Conservation (phyloP, 2,888 invertebrate genomes). For the Acronicta psi region DNA sequence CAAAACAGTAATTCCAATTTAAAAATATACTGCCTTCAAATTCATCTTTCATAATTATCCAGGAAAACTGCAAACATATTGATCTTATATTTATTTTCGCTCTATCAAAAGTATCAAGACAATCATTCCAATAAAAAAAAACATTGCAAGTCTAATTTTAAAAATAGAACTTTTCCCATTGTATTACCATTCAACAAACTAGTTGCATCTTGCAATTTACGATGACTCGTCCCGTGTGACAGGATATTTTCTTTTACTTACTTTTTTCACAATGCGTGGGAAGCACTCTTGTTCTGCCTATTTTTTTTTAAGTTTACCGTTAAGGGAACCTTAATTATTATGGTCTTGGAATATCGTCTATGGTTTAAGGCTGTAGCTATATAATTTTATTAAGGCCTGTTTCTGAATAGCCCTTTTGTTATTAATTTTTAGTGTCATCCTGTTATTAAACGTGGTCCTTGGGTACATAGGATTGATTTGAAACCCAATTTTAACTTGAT, state of each 20-base stretch:
- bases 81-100: too few relatives aligned
- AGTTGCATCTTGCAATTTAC: conserved; percentile 19
- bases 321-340: conserved; percentile 48
- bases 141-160: too few relatives aligned
- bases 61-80: too few relatives aligned
- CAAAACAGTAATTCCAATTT: conserved; percentile 2
- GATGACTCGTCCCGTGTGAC: conserved; percentile 50
- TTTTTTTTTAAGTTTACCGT: conserved; percentile 48
- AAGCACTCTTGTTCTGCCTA: conserved; percentile 40
- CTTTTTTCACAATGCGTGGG: conserved; percentile 54
- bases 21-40: too few relatives aligned
- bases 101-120: too few relatives aligned
- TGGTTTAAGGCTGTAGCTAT: background rate
- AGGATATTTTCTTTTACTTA: conserved; percentile 44
- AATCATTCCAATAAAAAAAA: background rate
- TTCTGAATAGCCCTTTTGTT: background rate
- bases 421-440: too few relatives aligned
- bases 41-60: too few relatives aligned
- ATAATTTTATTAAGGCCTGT: conserved; percentile 23
- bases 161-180: conserved; percentile 9
- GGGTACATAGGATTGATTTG: too few relatives aligned
- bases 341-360: conserved; percentile 26
- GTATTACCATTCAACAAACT: conserved; percentile 26
- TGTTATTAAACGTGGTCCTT: too few relatives aligned
- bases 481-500: too few relatives aligned